Evolutionary conservation across 23 tunicate species (phyloP), one percentile per base, ranked within the genome.

Genomic region (Aplidium turbinatum): DNA sequence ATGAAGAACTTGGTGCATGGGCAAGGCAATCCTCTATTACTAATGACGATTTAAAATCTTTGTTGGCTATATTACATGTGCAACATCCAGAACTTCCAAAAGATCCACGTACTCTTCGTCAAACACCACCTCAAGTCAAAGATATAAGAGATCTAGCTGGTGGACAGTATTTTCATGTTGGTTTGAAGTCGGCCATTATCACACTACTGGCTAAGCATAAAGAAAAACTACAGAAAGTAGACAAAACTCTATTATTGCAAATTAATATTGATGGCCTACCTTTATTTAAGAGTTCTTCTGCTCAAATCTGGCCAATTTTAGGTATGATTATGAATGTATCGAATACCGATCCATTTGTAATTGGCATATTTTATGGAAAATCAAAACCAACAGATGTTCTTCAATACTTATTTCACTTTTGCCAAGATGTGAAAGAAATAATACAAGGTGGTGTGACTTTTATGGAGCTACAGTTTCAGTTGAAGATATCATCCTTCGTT

Each of bases 191-290:
- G 4, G 35, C 3, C 3, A 25, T 61, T 19, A 28, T 30, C 4
- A 4, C 20, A 5, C 3, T 31, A 5, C 6, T 61, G 4, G 13
- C 16, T 11, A 23, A 7, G 5, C 9, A 16, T 19, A 31, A 25
- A 5, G 36, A 5, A 35, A 31, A 28, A 5, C 28, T 19, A 7
- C 9, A 4, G 35, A 6, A 9, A 6, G n/a, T 23, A 5, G 3
- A 36, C 20, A 32, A 61, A 5, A 4, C 36, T 9, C 36, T 23
- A 4, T 9, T 28, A 19, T 7, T 61, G 9, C 68, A 61, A 32
- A 16, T 61, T 32, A 61, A 61, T 19, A 28, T 61, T 32, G 68
- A 61, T 61, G 68, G 68, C 30, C n/a, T 61, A 61, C 68, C 68
- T 30, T 23, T 61, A 61, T 61, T 61, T 61, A 61, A 61, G n/a